Evolutionary conservation across 2,797 vertebrate species (phyloP), one percentile per base, ranked within the genome.

Genomic region (Parauchenoglanis punctatus): DNA sequence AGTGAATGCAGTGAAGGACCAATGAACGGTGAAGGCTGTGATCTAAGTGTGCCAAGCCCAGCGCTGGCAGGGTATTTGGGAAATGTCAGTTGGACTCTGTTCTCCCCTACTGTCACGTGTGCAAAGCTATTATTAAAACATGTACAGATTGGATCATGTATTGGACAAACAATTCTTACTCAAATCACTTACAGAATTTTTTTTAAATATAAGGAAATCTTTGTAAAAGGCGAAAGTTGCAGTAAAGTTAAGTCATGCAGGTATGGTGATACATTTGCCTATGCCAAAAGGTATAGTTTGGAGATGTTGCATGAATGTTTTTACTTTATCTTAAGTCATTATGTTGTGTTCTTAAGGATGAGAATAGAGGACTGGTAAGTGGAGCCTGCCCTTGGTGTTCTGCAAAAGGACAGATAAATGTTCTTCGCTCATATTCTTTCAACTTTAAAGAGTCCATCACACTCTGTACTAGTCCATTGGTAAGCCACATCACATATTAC

Each of bases 81-180:
- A 98, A 99, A 99, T 99, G 98, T 99, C 97, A 99, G 98, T 99
- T 97, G 93, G 96, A 95, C 96, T 96, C 93, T 59, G 89, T 92
- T 94, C 91, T 94, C 96, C 97, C 94, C 96, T 94, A 92, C 92
- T 95, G 95, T 96, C 97, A 96, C 96, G 90, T 95, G 97, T 97
- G 97, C 97, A 98, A 97, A 99, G 96, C 95, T 61, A n/a, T 61
- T 65, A 49, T 49, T 46, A 28, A 84, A 77, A 52, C 7, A 13
- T 56, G 61, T 77, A 81, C 46, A 35, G 70, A 89, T 95, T 94
- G 49, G 86, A 91, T 87, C 89, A 92, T 91, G 92, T 49, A 94
- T 92, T 92, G 92, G 87, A 89, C 89, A 91, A 85, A 87, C 89
- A 40, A 92, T 92, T 93, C 88, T 87, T 31, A 84, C 0, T 65